These are phyloP conservation scores for Sinella curviseta DNA, from an alignment of 1,140 invertebrate genomes.

Conservation along the genomic window DNA sequence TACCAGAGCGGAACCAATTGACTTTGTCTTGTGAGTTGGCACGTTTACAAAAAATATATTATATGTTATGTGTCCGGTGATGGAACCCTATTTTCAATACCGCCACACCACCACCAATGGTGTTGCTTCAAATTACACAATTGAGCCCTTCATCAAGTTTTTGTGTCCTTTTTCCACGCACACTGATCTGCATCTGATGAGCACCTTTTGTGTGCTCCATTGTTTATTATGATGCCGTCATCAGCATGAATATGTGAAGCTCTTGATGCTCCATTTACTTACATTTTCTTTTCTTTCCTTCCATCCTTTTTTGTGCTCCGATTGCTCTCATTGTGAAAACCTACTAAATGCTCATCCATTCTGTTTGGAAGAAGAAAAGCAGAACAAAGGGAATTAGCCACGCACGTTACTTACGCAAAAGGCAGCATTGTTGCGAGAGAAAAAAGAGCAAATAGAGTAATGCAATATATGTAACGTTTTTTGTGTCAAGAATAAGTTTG, in stretches of 20 bases:
- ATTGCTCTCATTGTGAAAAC: conserved; percentile 13
- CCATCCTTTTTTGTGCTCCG: conserved; percentile 5
- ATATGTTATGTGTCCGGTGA: conserved; percentile 8
- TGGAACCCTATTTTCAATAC: conserved; percentile 3
- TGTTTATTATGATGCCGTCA: background rate
- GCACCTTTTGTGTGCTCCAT: conserved; percentile 26
- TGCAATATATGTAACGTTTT: too few relatives aligned
- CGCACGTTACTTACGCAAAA: background rate
- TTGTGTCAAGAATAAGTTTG: background rate
- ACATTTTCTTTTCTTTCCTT: too few relatives aligned
- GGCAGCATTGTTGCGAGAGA: background rate
- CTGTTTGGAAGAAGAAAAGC: background rate
- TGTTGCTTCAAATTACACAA: conserved; percentile 2
- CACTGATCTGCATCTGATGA: too few relatives aligned
- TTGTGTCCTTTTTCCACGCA: too few relatives aligned
- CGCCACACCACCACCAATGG: conserved; percentile 1
- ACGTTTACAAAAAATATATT: background rate
- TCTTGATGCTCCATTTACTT: conserved; percentile 27
- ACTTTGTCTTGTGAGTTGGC: background rate
- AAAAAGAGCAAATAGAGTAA: background rate
- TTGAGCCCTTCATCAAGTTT: background rate
- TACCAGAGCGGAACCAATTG: conserved; percentile 50
- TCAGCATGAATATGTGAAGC: background rate
- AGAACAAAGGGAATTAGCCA: conserved; percentile 12
- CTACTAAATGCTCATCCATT: conserved; percentile 21